These are phyloP conservation scores for Caenorhabditis elegans DNA, from an alignment of 1,140 invertebrate genomes.

Conservation along the genomic window DNA sequence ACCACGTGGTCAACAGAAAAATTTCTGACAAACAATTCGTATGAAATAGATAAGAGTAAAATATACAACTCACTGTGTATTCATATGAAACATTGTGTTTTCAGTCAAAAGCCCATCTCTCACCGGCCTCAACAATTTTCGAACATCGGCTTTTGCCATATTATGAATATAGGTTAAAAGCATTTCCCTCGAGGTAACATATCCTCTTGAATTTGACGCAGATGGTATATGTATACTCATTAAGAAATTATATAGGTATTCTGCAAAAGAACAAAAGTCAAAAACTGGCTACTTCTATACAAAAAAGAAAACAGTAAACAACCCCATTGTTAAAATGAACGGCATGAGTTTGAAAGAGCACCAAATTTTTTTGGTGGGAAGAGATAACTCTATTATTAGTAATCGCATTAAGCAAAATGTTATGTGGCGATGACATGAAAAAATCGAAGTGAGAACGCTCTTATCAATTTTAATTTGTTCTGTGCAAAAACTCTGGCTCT, in stretches of 20 bases:
- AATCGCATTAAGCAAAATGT: conserved; percentile 19
- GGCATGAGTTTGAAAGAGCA: neutral
- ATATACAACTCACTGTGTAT: conserved; percentile 48
- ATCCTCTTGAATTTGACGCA: conserved; percentile 29
- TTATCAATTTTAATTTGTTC: conserved; percentile 1
- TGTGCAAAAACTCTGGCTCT: neutral
- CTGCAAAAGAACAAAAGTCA: too few species aligned
- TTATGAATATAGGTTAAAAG: conserved; percentile 34
- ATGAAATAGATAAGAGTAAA: neutral
- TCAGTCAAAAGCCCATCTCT: conserved; percentile 52
- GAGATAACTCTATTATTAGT: conserved; percentile 1
- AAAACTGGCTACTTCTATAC: too few species aligned
- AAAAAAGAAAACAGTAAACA: neutral
- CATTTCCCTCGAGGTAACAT: conserved; percentile 39
- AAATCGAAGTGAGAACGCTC: conserved; percentile 3
- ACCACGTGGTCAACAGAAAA: conserved; percentile 56
- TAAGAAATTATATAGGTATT: neutral
- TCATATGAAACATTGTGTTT: conserved; percentile 54
- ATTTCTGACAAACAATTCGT: conserved; percentile 47
- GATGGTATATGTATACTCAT: conserved; percentile 24
- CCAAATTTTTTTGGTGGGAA: neutral
- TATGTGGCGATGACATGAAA: conserved; percentile 19
- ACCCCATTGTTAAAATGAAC: neutral
- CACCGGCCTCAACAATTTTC: conserved; percentile 49
- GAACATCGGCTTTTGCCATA: conserved; percentile 34